Percentiles rank a stretch among this genome's conserved stretches.
These are phyloP conservation scores for Strix uralensis DNA, from an alignment of 2,113 vertebrate genomes.

Conservation along the genomic window DNA sequence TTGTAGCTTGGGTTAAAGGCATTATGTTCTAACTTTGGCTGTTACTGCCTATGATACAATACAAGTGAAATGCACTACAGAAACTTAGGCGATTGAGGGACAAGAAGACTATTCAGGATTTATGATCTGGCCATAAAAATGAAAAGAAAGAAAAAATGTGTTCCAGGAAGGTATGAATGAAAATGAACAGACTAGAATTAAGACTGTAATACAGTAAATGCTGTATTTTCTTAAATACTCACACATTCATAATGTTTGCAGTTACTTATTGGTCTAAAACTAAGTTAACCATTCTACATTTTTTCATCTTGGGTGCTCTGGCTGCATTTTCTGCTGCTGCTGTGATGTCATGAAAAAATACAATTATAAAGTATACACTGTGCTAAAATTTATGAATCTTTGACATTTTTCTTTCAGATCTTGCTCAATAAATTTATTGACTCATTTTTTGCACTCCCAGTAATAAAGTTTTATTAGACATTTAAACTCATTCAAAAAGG, in stretches of 20 bases:
- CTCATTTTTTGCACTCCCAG: background rate
- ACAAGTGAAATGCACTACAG: background rate
- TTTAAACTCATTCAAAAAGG: constrained; percentile 11
- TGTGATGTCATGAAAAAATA: constrained; percentile 19
- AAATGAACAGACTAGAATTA: background rate
- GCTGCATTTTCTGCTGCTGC: constrained; percentile 7
- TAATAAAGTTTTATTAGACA: constrained; percentile 39
- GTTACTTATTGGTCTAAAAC: background rate
- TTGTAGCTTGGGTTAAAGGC: background rate
- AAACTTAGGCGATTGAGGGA: background rate
- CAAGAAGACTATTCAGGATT: background rate
- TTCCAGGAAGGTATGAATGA: background rate
- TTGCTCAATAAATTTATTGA: constrained; percentile 30
- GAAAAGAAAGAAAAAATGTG: background rate
- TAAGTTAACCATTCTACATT: background rate
- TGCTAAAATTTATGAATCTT: constrained; percentile 36
- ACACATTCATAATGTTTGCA: background rate
- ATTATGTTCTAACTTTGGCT: background rate
- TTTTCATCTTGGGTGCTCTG: background rate
- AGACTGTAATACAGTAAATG: background rate
- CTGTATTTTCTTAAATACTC: background rate
- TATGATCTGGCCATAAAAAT: background rate
- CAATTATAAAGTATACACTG: constrained; percentile 36
- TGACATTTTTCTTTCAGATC: constrained; percentile 47
- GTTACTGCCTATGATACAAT: background rate